Conservation (phyloP, 2,888 invertebrate genomes). For the Teleiodes luculella region DNA sequence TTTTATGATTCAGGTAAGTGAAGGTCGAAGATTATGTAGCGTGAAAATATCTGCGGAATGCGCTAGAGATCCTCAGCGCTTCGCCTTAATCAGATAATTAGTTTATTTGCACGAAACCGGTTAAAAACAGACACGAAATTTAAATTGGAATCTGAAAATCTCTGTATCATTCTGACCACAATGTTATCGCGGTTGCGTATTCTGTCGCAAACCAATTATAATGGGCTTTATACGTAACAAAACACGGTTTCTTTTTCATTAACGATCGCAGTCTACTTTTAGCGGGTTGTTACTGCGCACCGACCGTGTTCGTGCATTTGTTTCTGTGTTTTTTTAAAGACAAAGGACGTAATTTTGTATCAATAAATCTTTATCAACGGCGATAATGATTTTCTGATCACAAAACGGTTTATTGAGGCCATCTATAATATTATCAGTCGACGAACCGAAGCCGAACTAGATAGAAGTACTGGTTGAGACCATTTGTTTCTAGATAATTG, state of each 20-base stretch:
- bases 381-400: constrained; percentile 23
- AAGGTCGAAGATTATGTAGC: constrained; percentile 52
- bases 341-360: constrained; percentile 9
- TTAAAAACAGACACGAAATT: neutral
- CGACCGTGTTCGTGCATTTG: neutral
- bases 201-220: neutral
- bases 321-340: neutral
- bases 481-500: constrained; percentile 4
- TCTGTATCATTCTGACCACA: neutral
- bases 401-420: constrained; percentile 15
- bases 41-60: constrained; percentile 57
- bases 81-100: constrained; percentile 47
- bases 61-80: constrained; percentile 51
- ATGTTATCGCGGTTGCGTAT: neutral
- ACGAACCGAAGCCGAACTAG: constrained; percentile 17
- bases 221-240: constrained; percentile 1
- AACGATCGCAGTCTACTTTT: constrained; percentile 7
- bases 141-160: neutral
- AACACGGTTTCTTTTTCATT: constrained; percentile 8
- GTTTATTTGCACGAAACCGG: constrained; percentile 46
- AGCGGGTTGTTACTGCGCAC: constrained; percentile 9
- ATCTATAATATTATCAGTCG: constrained; percentile 19
- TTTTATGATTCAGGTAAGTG: constrained; percentile 22
- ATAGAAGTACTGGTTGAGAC: constrained; percentile 9
- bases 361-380: constrained; percentile 24